Percentiles rank a stretch among this genome's conserved stretches.
Conservation (phyloP, 1,140 invertebrate genomes). For the Xylocopa sonorina region DNA sequence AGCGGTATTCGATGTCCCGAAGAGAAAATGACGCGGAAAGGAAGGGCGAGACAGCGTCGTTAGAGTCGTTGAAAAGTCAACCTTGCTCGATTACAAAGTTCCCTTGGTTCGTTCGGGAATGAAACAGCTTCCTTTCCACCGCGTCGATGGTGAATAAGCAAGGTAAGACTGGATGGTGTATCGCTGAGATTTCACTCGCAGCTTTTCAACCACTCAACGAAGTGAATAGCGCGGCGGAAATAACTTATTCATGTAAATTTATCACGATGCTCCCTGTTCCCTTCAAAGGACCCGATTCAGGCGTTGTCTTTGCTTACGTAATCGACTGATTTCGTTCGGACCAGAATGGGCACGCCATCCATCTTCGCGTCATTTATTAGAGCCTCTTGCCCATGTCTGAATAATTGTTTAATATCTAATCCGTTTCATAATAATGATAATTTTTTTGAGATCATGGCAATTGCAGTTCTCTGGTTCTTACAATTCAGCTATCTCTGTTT, state of each 20-base stretch:
- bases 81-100: not conserved
- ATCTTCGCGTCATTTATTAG: no score
- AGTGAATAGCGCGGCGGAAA: constrained; percentile 45
- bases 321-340: constrained; percentile 46
- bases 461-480: no score
- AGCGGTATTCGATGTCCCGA: no score
- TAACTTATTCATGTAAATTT: constrained; percentile 75
- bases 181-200: constrained; percentile 35
- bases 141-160: constrained; percentile 32
- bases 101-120: not conserved
- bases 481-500: no score
- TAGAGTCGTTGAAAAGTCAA: not conserved
- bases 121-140: not conserved
- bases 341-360: no score
- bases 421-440: no score
- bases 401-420: no score
- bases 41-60: not conserved
- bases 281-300: constrained; percentile 51
- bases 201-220: constrained; percentile 25
- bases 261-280: constrained; percentile 41
- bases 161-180: constrained; percentile 15
- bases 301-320: constrained; percentile 49
- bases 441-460: no score
- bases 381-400: no score
- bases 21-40: not conserved